These are phyloP conservation scores for Hemichromis elongatus DNA, from an alignment of 2,113 vertebrate species.

Conservation along the genomic window DNA sequence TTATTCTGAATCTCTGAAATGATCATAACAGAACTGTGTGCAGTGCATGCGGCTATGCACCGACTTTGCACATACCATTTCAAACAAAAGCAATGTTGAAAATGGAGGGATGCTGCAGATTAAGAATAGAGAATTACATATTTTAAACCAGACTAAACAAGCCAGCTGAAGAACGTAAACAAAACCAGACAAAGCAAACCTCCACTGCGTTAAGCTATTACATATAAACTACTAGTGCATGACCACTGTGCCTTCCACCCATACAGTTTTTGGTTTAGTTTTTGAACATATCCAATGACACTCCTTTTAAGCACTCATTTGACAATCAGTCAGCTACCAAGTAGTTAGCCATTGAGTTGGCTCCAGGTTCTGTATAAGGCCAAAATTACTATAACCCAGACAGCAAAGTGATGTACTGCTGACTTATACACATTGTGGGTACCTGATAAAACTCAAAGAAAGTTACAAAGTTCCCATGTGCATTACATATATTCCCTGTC, in stretches of 20 bases:
- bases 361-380: neutral
- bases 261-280: too few relatives aligned
- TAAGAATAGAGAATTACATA: neutral
- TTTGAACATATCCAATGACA: neutral
- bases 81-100: fast-evolving
- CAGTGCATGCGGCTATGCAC: neutral
- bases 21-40: neutral
- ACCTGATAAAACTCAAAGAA: too few relatives aligned
- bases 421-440: neutral
- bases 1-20: neutral
- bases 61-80: neutral
- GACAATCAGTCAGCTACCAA: neutral
- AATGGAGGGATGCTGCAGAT: neutral
- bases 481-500: too few relatives aligned
- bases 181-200: neutral
- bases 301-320: neutral
- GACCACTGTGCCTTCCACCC: neutral
- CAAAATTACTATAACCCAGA: neutral
- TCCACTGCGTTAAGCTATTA: neutral
- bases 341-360: neutral
- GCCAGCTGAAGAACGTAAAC: neutral
- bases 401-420: neutral
- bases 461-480: too few relatives aligned
- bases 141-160: neutral
- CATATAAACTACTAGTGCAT: neutral